Evolutionary conservation across 2,888 invertebrate genomes (phyloP), one percentile per base, ranked within the genome.

Genomic region (Eueremaeus valkanovi): DNA sequence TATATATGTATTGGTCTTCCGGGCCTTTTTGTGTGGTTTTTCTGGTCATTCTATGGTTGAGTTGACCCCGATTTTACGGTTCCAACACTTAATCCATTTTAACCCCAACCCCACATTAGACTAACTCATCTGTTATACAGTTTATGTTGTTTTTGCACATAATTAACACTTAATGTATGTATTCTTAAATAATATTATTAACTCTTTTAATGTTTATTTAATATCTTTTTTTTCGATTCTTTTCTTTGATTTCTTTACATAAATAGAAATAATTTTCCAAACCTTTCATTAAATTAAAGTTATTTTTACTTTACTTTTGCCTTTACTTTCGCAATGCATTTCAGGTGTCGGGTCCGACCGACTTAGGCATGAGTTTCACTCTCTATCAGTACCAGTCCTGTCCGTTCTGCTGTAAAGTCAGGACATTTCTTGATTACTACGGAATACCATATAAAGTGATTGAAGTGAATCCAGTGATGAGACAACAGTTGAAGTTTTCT

Each of bases 321-420:
- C 45, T 13, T 18, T 45, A 13, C 16, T 45, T 3, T 45, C 45
- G 6, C n/a, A n/a, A n/a, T n/a, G n/a, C n/a, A n/a, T n/a, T n/a
- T n/a, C 16, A 68, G 68, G 68, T 68, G 18, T 36, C 68, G 3
- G 68, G 68, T 68, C 42, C 68, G 3, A 68, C 68, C 2, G 68
- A 68, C 31, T 21, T 68, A 8, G 68, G 68, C 1, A 2, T 95
- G 76, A 90, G 93, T 80, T 84, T 99, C 66, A 90, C 92, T 0
- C 85, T 99, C 24, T 99, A 92, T 82, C 99, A 99, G 86, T 99
- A 95, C 83, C 92, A 95, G 81, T 95, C 95, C 0, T 99, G 98
- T 82, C 98, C 98, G 0, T 98, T 97, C 84, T 97, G 97, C 84
- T 96, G 95, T 82, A 98, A 97, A 86, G 83, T 86, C 9, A 87